Conservation (phyloP, 2,888 invertebrate species). For the Clistopyga incitator region DNA sequence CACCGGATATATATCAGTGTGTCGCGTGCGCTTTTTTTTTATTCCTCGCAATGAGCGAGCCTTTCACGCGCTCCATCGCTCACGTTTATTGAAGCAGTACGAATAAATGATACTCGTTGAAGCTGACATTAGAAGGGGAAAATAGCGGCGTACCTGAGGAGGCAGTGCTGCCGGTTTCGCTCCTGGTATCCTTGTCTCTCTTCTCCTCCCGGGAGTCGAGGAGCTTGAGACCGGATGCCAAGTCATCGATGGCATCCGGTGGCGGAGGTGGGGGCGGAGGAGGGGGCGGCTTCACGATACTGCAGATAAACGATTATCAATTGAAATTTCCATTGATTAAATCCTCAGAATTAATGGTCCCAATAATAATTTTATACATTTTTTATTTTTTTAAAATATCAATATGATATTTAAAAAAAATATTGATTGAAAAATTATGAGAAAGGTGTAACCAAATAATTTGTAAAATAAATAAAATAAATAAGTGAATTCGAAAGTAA, state of each 20-base stretch:
- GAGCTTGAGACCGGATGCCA: constrained; percentile 73
- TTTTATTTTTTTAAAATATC: too few relatives aligned
- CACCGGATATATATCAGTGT: constrained; percentile 32
- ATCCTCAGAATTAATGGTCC: neutral
- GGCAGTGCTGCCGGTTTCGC: constrained; percentile 73
- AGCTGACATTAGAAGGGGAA: neutral
- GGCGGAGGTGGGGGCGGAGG: constrained; percentile 82
- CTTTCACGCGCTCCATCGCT: constrained; percentile 53
- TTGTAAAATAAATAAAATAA: too few relatives aligned
- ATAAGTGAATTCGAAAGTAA: too few relatives aligned
- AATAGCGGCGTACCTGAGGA: constrained; percentile 71
- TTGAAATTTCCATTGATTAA: neutral
- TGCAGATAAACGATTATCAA: constrained; percentile 55
- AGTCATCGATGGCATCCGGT: constrained; percentile 79
- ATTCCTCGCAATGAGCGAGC: constrained; percentile 10
- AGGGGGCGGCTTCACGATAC: constrained; percentile 79
- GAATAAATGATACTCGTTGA: neutral
- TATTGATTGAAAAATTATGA: too few relatives aligned
- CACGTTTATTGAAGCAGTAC: constrained; percentile 24
- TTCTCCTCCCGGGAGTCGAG: constrained; percentile 74
- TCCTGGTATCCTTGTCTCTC: constrained; percentile 75
- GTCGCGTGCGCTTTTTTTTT: constrained; percentile 13
- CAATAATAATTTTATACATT: too few relatives aligned
- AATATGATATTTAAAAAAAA: too few relatives aligned
- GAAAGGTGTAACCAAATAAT: too few relatives aligned